These are phyloP conservation scores for Poecilobothrus nobilitatus DNA, from an alignment of 2,888 invertebrate genomes.

Conservation along the genomic window DNA sequence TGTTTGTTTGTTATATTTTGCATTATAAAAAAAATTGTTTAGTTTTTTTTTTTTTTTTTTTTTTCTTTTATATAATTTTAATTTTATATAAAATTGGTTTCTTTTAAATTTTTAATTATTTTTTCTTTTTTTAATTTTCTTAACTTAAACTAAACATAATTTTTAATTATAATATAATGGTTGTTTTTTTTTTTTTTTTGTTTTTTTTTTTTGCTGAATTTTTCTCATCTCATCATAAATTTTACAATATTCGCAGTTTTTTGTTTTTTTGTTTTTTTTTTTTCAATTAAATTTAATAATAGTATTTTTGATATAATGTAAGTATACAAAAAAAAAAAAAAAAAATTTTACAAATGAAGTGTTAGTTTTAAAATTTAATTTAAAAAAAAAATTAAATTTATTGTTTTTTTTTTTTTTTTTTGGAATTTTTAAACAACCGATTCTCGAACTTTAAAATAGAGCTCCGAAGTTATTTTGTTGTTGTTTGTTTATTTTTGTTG, in stretches of 20 bases:
- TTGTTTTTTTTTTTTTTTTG: not conserved
- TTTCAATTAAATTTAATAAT: too few relatives aligned
- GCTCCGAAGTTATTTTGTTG: too few relatives aligned
- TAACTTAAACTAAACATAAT: conserved; percentile 20
- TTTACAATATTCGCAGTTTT: too few relatives aligned
- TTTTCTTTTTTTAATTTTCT: conserved; percentile 27
- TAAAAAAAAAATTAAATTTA: not conserved
- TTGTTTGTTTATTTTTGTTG: too few relatives aligned
- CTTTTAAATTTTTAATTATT: conserved; percentile 24
- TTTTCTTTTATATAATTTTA: conserved; percentile 21
- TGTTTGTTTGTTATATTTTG: conserved; percentile 14
- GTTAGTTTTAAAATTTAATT: too few relatives aligned
- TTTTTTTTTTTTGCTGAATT: not conserved
- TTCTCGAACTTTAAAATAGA: too few relatives aligned
- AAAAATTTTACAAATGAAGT: too few relatives aligned
- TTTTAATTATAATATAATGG: not conserved
- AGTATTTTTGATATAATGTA: not conserved
- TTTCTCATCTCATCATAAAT: not conserved
- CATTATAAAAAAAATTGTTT: conserved; percentile 24
- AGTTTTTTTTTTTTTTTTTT: conserved; percentile 12
- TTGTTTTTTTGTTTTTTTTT: too few relatives aligned
- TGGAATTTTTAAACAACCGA: not conserved
- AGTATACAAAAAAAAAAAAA: not conserved
- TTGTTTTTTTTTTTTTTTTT: too few relatives aligned
- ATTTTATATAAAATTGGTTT: conserved; percentile 22